Evolutionary conservation across 2,113 vertebrate genomes (phyloP).

Genomic region (Columba livia): DNA sequence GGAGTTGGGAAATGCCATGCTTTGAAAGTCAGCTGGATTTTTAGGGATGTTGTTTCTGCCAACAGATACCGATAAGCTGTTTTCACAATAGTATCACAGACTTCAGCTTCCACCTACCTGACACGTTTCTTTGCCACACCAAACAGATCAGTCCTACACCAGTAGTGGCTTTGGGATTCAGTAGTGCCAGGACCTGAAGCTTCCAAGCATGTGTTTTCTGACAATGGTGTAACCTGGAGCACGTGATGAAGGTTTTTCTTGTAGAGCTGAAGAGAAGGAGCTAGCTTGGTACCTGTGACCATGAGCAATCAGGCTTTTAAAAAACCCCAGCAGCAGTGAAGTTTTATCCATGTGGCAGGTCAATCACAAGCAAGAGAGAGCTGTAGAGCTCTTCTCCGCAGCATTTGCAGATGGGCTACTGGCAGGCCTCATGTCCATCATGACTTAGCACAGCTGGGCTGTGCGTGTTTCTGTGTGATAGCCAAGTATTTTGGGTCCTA

Average conservation of each 20-base stretch:
- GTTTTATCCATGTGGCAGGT: background rate
- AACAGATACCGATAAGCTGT: background rate
- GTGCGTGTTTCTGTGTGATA: background rate
- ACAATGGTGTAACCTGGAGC: background rate
- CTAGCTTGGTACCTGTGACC: background rate
- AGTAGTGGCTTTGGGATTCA: background rate
- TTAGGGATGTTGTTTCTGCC: background rate
- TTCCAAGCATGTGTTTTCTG: background rate
- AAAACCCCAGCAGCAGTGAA: rapidly evolving
- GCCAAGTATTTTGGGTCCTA: background rate
- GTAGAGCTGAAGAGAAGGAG: background rate
- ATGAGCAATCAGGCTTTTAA: background rate
- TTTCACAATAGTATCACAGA: background rate
- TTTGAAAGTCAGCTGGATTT: background rate
- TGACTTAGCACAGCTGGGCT: background rate
- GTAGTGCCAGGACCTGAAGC: background rate
- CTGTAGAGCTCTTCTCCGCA: background rate
- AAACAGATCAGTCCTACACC: background rate
- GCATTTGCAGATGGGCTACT: background rate
- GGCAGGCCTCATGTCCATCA: background rate
- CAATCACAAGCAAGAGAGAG: background rate
- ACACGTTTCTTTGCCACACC: background rate
- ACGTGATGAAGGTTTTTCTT: background rate
- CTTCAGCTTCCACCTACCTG: background rate
- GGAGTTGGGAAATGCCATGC: background rate